These are phyloP conservation scores for Leuciscus waleckii DNA, from an alignment of 2,797 vertebrate species.

Conservation along the genomic window DNA sequence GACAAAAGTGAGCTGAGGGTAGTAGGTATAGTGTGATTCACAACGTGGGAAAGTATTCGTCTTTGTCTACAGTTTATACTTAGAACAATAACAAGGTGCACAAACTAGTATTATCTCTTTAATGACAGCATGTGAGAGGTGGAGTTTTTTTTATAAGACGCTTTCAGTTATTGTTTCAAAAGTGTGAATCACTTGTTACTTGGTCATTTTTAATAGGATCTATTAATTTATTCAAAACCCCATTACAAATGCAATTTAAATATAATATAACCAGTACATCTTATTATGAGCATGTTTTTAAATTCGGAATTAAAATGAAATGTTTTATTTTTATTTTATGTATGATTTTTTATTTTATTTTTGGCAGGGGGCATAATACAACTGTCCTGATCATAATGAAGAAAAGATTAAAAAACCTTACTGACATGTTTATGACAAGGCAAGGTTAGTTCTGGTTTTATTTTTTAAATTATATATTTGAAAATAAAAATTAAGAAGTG, in stretches of 20 bases:
- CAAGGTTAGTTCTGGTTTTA: not conserved
- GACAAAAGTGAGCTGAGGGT: slow-evolving; percentile 67
- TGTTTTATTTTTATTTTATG: not conserved
- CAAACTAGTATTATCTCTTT: slow-evolving; percentile 40
- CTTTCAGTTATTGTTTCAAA: not conserved
- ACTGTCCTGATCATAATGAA: not conserved
- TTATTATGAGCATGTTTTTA: not conserved
- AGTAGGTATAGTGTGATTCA: slow-evolving; percentile 64
- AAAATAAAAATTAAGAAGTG: not conserved
- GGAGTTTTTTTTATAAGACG: not conserved
- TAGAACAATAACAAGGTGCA: slow-evolving; percentile 43
- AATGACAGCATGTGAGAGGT: slow-evolving; percentile 29
- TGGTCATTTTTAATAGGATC: not conserved
- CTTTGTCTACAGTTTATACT: slow-evolving; percentile 69
- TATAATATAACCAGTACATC: not conserved
- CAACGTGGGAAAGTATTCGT: slow-evolving; percentile 75
- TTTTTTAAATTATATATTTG: not conserved
- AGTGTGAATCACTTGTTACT: not conserved
- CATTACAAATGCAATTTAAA: not conserved
- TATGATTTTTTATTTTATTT: not conserved
- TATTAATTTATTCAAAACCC: not conserved
- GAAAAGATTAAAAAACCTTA: not conserved
- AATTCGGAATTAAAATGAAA: not conserved
- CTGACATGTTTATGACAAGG: not conserved
- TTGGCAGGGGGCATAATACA: not conserved